phyloP scores from a whole-genome alignment of 2,797 vertebrate species.

The Zalophus californianus region DNA sequence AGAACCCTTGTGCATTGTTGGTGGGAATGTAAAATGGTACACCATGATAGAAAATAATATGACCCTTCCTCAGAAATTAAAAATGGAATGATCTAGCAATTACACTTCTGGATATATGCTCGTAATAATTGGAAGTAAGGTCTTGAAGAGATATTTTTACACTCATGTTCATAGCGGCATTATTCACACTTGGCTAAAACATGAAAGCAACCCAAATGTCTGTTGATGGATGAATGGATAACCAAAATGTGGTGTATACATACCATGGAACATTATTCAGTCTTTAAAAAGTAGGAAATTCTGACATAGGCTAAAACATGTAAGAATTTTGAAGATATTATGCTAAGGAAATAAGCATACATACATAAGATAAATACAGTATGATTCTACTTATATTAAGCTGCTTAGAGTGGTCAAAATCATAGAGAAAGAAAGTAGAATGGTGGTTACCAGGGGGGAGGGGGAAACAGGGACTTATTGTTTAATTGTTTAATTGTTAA shows the following conservation, averaged over 20 bases:
- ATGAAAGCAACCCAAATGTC: background rate
- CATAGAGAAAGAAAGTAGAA: background rate
- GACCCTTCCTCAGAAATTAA: background rate
- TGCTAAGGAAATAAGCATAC: background rate
- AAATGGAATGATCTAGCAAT: background rate
- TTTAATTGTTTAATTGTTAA: background rate
- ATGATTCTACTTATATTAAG: background rate
- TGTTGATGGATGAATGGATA: background rate
- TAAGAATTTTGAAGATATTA: background rate
- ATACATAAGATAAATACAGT: background rate
- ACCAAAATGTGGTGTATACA: background rate
- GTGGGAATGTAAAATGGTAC: background rate
- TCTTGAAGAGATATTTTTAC: background rate
- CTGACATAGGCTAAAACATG: background rate
- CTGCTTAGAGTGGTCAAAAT: background rate
- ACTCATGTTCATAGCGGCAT: background rate
- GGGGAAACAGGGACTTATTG: background rate
- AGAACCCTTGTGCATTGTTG: background rate
- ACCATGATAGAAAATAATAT: background rate
- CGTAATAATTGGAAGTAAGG: background rate
- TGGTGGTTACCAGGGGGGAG: background rate
- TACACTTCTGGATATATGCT: background rate
- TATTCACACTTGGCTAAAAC: background rate
- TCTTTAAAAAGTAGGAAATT: background rate
- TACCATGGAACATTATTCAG: background rate